Conservation (phyloP, 2,797 vertebrate species). For the Rhynchotus rufescens region DNA sequence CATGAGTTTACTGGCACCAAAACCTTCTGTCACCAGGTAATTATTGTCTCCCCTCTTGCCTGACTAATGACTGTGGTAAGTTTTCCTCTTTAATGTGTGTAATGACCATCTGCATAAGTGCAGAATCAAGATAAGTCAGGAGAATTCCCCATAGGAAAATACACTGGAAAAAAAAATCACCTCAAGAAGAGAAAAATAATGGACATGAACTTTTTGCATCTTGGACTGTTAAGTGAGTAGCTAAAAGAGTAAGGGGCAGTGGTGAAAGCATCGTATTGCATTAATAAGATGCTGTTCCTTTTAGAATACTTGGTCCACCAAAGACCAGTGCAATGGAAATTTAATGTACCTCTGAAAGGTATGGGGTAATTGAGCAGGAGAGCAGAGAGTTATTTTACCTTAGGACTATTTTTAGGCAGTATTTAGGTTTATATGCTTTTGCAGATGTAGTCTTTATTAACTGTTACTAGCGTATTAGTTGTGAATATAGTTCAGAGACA, state of each 20-base stretch:
- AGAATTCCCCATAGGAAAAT: not conserved
- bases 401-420: not conserved
- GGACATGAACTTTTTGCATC: not conserved
- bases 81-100: not conserved
- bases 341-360: not conserved
- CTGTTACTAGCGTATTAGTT: not conserved
- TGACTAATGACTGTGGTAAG: not conserved
- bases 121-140: not conserved
- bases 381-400: not conserved
- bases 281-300: not conserved
- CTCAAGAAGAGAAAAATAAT: not conserved
- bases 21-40: not conserved
- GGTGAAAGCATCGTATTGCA: not conserved
- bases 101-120: not conserved
- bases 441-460: not conserved
- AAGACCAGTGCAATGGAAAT: not conserved
- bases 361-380: not conserved
- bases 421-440: not conserved
- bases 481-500: not conserved
- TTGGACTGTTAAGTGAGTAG: accelerated
- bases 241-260: not conserved
- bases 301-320: not conserved
- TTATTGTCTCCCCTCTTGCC: not conserved
- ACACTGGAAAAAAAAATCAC: not conserved
- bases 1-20: not conserved